Base-by-base conservation (phyloP, 2,113 vertebrate species). In the Pseudopodoces humilis region DNA sequence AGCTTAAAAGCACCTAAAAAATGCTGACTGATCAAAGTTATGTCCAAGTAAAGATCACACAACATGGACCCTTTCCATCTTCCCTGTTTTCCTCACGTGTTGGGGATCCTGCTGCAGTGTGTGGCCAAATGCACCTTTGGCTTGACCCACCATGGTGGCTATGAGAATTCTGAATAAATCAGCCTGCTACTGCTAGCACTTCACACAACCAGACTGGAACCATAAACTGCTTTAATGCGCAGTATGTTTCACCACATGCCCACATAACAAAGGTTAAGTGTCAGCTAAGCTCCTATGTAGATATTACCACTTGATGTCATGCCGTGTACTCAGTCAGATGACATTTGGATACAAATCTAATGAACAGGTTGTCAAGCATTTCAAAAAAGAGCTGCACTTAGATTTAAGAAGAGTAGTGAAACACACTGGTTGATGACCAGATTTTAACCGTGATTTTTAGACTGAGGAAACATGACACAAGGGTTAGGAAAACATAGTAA, bases 311-410 rank as follows among this genome's bases (percentile, higher is more conserved):
- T 31, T 5, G 1, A 56, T 20, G 31, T 52, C 23, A 41, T 11
- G 8, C 7, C 1, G 0, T 1, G 1, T 30, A 71, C 49, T 53
- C 31, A 23, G 41, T 39, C 33, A 52, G 15, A 86, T 58, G 37
- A 23, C 43, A 35, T 47, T 30, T 41, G 28, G 49, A 76, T 23
- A 58, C 22, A n/a, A 47, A 70, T 28, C 43, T 24, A 69, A 72
- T 7, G 1, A 76, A 77, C 0, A 55, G 27, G 33, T 30, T 68
- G 27, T 35, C 37, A 85, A 64, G 23, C 20, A 74, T 23, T 35
- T 88, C 9, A 19, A 63, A 56, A 60, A 56, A 63, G 23, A 86
- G 30, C 5, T 79, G 19, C 33, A 50, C n/a, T 39, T 65, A 31
- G 8, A 80, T 86, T 74, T 81, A 75, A 65, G 55, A 53, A 53